phyloP scores from a whole-genome alignment of 2,113 vertebrate species.

The Pseudonaja textilis region DNA sequence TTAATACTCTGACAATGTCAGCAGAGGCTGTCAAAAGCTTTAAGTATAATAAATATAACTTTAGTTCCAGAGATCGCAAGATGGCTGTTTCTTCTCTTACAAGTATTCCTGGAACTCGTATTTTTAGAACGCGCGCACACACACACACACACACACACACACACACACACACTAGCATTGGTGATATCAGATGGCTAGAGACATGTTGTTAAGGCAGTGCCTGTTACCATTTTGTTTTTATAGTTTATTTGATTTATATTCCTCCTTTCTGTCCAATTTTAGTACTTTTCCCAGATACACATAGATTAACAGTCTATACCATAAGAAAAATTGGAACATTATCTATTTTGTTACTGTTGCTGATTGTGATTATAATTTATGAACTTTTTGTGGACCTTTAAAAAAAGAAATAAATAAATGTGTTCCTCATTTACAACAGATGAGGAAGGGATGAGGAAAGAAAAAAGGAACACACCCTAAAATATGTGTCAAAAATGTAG shows the following conservation, averaged over 20 bases:
- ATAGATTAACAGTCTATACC: background rate
- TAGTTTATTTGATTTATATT: background rate
- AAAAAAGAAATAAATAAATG: background rate
- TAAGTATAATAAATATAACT: too few relatives aligned
- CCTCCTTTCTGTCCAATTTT: background rate
- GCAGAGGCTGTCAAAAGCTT: too few relatives aligned
- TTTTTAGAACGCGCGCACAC: too few relatives aligned
- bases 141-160: too few relatives aligned
- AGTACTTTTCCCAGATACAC: background rate
- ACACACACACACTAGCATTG: background rate
- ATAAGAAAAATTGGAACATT: slow-evolving; percentile 16
- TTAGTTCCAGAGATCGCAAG: too few relatives aligned
- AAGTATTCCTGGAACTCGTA: too few relatives aligned
- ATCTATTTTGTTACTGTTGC: slow-evolving; percentile 36
- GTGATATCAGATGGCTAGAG: background rate
- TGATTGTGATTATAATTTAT: slow-evolving; percentile 24
- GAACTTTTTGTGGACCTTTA: background rate
- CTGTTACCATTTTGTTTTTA: background rate
- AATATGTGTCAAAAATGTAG: slow-evolving; percentile 27
- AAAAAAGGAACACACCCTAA: slow-evolving; percentile 22
- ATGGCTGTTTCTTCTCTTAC: too few relatives aligned
- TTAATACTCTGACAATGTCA: too few relatives aligned
- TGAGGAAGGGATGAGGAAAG: slow-evolving; percentile 8
- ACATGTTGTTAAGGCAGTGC: background rate
- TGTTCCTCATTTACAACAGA: background rate